Conservation (phyloP, 2,888 invertebrate genomes). For the Masnerella sp. region DNA sequence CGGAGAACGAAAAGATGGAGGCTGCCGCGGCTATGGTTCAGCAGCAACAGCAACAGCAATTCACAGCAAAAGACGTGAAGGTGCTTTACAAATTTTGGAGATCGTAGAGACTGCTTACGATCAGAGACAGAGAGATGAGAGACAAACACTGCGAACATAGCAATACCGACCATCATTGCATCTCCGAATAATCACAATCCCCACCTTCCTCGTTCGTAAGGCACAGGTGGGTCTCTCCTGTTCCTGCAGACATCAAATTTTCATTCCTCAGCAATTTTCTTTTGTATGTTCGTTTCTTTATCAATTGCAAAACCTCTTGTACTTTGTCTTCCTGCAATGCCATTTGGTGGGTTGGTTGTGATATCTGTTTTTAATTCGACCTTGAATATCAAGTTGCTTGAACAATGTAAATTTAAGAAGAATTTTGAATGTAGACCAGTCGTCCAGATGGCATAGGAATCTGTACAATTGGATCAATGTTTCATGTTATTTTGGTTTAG, state of each 20-base stretch:
- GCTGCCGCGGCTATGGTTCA: slow-evolving; percentile 58
- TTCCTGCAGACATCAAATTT: slow-evolving; percentile 51
- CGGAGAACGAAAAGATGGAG: slow-evolving; percentile 69
- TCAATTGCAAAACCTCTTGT: background rate
- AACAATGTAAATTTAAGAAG: no score
- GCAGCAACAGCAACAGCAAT: slow-evolving; percentile 62
- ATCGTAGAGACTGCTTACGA: slow-evolving; percentile 58
- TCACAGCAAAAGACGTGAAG: slow-evolving; percentile 68
- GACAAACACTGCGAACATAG: slow-evolving; percentile 48
- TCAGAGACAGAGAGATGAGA: slow-evolving; percentile 24
- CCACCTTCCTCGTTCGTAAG: slow-evolving; percentile 56
- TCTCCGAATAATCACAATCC: slow-evolving; percentile 48
- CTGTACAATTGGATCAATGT: slow-evolving; percentile 8
- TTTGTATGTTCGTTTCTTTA: slow-evolving; percentile 12
- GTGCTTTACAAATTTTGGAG: slow-evolving; percentile 71
- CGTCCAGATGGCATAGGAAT: no score
- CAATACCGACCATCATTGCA: slow-evolving; percentile 54
- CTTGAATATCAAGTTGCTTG: no score
- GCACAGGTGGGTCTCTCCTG: slow-evolving; percentile 58
- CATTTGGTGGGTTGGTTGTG: no score
- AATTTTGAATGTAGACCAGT: no score
- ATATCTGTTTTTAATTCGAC: no score
- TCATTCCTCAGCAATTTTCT: slow-evolving; percentile 21
- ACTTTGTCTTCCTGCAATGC: no score
- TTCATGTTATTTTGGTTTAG: no score